Percentiles rank a stretch among this genome's conserved stretches.
Evolutionary conservation across 2,797 vertebrate genomes (phyloP).

Genomic region (Epinephelus malabaricus): DNA sequence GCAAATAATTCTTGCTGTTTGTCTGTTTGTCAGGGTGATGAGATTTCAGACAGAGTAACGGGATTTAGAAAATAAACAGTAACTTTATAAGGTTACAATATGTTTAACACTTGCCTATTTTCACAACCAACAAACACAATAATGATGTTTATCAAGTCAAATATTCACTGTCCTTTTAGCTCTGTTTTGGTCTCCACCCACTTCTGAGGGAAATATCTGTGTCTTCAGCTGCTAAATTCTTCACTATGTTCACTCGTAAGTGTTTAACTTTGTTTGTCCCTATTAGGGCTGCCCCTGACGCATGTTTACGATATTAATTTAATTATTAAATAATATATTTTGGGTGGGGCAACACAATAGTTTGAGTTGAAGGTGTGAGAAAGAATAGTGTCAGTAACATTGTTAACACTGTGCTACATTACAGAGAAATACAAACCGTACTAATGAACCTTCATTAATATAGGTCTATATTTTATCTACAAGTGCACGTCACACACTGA

Average conservation of each 20-base stretch:
- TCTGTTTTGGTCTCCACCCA: constrained; percentile 12
- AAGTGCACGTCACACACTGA: too few species aligned
- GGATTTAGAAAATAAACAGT: not conserved
- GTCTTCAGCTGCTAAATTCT: not conserved
- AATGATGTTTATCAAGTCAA: not conserved
- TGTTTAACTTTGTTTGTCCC: too few species aligned
- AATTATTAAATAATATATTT: too few species aligned
- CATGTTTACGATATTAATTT: too few species aligned
- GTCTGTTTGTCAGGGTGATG: not conserved
- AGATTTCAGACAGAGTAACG: not conserved
- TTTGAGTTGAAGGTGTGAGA: too few species aligned
- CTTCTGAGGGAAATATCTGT: not conserved
- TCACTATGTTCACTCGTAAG: not conserved
- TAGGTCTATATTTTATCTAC: too few species aligned
- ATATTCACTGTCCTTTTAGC: not conserved
- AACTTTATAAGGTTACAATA: not conserved
- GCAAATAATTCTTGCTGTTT: constrained; percentile 14
- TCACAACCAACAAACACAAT: not conserved
- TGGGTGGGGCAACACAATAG: too few species aligned
- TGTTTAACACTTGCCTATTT: not conserved
- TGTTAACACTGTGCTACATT: too few species aligned
- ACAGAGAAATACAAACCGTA: too few species aligned
- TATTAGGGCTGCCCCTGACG: too few species aligned
- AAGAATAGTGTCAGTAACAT: too few species aligned
- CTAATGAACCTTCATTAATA: too few species aligned